phyloP scores from a whole-genome alignment of 1,140 invertebrate genomes.

The Penaeus japonicus region DNA sequence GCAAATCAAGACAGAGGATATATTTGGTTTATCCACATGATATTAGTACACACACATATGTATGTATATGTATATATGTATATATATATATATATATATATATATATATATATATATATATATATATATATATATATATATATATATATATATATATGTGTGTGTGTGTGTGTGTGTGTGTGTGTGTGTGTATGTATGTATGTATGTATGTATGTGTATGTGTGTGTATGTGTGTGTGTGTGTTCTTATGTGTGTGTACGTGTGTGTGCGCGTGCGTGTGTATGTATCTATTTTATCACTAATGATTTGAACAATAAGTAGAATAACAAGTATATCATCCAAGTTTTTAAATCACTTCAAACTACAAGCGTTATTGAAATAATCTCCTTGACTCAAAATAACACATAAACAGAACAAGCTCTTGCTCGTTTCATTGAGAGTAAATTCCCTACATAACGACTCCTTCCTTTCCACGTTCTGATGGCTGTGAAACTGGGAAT shows the following conservation, averaged over 20 bases:
- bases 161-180: neutral
- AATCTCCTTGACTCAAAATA: no score
- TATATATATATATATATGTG: slow-evolving; percentile 1
- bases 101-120: slow-evolving; percentile 13
- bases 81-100: slow-evolving; percentile 4
- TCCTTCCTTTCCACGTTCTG: no score
- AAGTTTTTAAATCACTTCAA: no score
- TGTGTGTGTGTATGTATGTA: slow-evolving; percentile 13
- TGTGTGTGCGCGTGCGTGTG: no score
- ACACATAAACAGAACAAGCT: no score
- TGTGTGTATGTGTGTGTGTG: neutral
- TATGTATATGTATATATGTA: neutral
- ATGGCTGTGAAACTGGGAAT: no score
- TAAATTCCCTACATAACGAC: no score
- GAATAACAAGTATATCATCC: no score
- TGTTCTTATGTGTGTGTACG: neutral
- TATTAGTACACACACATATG: neutral
- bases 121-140: slow-evolving; percentile 3
- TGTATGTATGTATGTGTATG: slow-evolving; percentile 13
- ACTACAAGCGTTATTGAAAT: no score
- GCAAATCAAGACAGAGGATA: neutral
- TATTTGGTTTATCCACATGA: neutral
- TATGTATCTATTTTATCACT: no score
- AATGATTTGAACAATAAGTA: no score
- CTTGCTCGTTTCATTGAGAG: no score